Conservation (phyloP, 2,888 invertebrate species). For the Timandra comae region DNA sequence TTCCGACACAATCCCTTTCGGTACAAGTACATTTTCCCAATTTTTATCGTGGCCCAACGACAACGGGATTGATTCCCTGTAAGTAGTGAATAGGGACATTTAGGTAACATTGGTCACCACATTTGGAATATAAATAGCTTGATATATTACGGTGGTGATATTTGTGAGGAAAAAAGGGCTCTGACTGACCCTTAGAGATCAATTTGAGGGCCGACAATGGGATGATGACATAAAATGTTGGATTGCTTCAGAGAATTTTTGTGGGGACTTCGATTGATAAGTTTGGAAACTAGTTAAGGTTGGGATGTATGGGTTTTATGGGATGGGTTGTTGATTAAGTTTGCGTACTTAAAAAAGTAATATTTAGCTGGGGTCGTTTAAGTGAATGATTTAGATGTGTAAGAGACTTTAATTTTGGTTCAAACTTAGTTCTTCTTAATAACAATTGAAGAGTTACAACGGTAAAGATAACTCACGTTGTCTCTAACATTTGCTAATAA, state of each 20-base stretch:
- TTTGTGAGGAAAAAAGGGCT: slow-evolving; percentile 20
- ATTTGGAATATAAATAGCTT: slow-evolving; percentile 24
- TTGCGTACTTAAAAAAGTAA: too few relatives aligned
- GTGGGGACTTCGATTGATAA: too few relatives aligned
- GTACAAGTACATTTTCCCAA: slow-evolving; percentile 17
- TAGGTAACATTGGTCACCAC: slow-evolving; percentile 21
- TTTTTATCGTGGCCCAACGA: slow-evolving; percentile 31
- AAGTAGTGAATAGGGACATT: slow-evolving; percentile 25
- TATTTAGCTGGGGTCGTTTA: too few relatives aligned
- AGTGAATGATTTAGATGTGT: too few relatives aligned
- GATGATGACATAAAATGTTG: slow-evolving; percentile 15
- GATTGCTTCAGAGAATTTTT: slow-evolving; percentile 2
- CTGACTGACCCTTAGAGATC: slow-evolving; percentile 20
- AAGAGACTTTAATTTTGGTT: too few relatives aligned
- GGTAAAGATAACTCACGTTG: too few relatives aligned
- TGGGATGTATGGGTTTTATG: too few relatives aligned
- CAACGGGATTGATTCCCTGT: slow-evolving; percentile 38
- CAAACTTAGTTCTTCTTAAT: too few relatives aligned
- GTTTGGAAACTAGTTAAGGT: too few relatives aligned
- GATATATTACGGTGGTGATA: slow-evolving; percentile 21
- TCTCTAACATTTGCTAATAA: too few relatives aligned
- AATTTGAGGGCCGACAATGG: slow-evolving; percentile 24
- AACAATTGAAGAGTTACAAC: too few relatives aligned
- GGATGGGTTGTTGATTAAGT: too few relatives aligned
- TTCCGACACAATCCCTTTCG: slow-evolving; percentile 2